Conservation (phyloP, 2,113 vertebrate species). For the Salvelinus sp. region DNA sequence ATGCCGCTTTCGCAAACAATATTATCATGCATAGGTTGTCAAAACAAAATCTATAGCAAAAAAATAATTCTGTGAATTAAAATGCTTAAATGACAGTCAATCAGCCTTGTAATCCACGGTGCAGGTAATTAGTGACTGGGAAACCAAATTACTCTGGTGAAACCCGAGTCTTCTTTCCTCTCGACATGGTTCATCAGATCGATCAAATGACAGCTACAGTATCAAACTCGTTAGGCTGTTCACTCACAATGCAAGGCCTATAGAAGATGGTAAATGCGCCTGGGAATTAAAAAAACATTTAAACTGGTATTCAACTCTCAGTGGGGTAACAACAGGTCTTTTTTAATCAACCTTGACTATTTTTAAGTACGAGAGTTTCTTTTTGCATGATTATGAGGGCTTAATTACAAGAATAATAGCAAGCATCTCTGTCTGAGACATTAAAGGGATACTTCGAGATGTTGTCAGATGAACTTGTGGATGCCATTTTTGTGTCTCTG, state of each 20-base stretch:
- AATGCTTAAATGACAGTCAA: conserved; percentile 84
- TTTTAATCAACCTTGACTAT: background rate
- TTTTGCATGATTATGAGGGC: conserved; percentile 1
- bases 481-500: background rate
- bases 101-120: conserved; percentile 82
- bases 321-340: conserved; percentile 3
- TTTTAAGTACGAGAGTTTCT: background rate
- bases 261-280: conserved; percentile 10
- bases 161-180: conserved; percentile 78
- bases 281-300: background rate
- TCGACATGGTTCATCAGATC: conserved; percentile 76
- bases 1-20: too few species aligned
- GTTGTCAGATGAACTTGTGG: background rate
- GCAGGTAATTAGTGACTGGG: conserved; percentile 83
- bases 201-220: conserved; percentile 78
- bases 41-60: conserved; percentile 39
- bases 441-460: conserved; percentile 18
- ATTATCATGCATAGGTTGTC: background rate
- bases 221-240: conserved; percentile 72
- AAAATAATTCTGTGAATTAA: conserved; percentile 72
- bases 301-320: background rate
- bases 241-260: conserved; percentile 22
- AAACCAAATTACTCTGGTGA: conserved; percentile 86
- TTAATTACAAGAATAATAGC: conserved; percentile 17
- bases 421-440: conserved; percentile 52